Evolutionary conservation across 2,797 vertebrate species (phyloP).

Genomic region (Clarias fuscus): DNA sequence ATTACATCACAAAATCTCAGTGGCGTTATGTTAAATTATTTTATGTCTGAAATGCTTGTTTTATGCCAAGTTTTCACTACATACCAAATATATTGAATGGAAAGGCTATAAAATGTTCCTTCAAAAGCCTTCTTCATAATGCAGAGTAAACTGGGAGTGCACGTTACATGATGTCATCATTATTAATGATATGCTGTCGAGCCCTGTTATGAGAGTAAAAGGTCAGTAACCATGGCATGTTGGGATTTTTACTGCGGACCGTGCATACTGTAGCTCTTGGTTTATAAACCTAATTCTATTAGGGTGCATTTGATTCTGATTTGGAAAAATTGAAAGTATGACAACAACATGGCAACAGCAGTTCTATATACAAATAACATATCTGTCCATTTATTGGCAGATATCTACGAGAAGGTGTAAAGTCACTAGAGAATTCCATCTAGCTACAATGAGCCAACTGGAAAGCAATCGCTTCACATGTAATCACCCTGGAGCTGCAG

Average conservation of each 20-base stretch:
- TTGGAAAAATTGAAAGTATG: neutral
- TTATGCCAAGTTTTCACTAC: neutral
- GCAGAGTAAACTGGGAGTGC: neutral
- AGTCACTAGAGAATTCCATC: neutral
- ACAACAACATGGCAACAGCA: neutral
- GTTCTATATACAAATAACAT: too few species aligned
- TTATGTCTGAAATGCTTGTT: neutral
- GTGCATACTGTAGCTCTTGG: neutral
- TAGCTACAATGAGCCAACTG: neutral
- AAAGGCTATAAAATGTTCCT: neutral
- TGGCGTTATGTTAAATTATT: neutral
- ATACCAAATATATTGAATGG: neutral
- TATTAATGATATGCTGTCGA: slow-evolving; percentile 8
- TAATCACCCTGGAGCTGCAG: neutral
- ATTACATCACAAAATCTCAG: neutral
- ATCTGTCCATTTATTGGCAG: neutral
- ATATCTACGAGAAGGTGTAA: neutral
- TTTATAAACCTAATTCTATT: neutral
- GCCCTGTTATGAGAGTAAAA: slow-evolving; percentile 7
- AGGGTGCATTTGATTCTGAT: too few species aligned
- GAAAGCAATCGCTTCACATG: neutral
- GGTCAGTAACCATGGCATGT: slow-evolving; percentile 6
- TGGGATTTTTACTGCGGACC: neutral
- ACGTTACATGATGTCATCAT: neutral
- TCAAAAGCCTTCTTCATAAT: neutral